Percentiles rank a stretch among this genome's conserved stretches.
Conservation (phyloP, 2,113 vertebrate genomes). For the Psettodes erumei region DNA sequence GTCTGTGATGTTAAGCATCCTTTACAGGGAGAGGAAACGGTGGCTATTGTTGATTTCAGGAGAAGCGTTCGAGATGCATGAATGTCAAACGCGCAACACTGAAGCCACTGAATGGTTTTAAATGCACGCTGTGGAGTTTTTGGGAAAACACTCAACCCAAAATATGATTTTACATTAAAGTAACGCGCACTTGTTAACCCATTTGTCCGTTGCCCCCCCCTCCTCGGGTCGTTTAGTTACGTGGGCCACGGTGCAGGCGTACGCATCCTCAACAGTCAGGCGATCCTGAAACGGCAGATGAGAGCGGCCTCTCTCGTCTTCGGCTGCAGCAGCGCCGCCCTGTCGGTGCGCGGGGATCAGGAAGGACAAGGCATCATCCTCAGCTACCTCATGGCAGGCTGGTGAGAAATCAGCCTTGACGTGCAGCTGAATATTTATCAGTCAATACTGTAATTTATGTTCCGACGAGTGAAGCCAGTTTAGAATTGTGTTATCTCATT, state of each 20-base stretch:
- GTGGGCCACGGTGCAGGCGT: constrained; percentile 91
- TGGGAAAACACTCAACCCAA: too few relatives aligned
- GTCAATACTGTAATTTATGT: too few relatives aligned
- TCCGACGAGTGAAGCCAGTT: too few relatives aligned
- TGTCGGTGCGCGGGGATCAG: constrained; percentile 87
- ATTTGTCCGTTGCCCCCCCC: too few relatives aligned
- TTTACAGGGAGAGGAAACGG: neutral
- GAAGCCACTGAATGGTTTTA: too few relatives aligned
- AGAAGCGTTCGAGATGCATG: too few relatives aligned
- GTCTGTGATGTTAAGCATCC: constrained; percentile 53
- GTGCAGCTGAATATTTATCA: neutral
- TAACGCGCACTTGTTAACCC: neutral
- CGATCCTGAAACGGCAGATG: constrained; percentile 83
- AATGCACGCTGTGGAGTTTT: too few relatives aligned
- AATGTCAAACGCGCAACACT: too few relatives aligned
- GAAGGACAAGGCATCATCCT: constrained; percentile 91
- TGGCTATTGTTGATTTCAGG: neutral
- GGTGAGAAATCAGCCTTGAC: constrained; percentile 79
- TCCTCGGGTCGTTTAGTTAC: constrained; percentile 77
- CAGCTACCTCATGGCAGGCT: constrained; percentile 92
- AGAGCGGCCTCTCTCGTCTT: constrained; percentile 87
- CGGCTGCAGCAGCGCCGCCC: constrained; percentile 92
- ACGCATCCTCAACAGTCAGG: constrained; percentile 86
- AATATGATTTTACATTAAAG: too few relatives aligned
- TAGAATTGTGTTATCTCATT: neutral